Conservation (phyloP, 2,888 invertebrate species). For the Dryomyza anilis region DNA sequence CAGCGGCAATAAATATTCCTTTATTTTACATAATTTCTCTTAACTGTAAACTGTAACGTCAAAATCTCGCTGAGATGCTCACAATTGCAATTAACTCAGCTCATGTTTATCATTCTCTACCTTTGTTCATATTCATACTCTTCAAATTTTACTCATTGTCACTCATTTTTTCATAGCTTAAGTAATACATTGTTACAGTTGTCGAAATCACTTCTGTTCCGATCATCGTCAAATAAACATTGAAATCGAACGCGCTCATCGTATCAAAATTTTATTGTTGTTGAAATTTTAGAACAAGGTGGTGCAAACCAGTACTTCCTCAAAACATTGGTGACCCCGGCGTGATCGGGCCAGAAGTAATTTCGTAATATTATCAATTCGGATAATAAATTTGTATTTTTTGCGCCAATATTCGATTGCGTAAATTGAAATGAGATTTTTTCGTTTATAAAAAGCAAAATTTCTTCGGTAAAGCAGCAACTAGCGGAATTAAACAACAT, state of each 20-base stretch:
- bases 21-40: no score
- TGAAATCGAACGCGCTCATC: neutral
- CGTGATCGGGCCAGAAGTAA: constrained; percentile 19
- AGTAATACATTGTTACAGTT: neutral
- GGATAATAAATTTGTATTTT: neutral
- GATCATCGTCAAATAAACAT: neutral
- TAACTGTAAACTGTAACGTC: neutral
- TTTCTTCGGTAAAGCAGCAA: constrained; percentile 10
- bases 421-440: neutral
- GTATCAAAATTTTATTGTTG: neutral
- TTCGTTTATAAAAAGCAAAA: constrained; percentile 5
- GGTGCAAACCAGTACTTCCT: constrained; percentile 16
- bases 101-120: neutral
- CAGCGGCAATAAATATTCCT: neutral
- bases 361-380: neutral
- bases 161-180: neutral
- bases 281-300: constrained; percentile 5
- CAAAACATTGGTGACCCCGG: constrained; percentile 24
- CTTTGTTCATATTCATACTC: neutral
- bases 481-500: constrained; percentile 18
- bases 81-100: neutral
- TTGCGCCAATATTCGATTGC: no score
- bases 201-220: neutral
- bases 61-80: no score
- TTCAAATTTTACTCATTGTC: neutral